Conservation (phyloP, 2,113 vertebrate genomes). For the Mesocricetus auratus region DNA sequence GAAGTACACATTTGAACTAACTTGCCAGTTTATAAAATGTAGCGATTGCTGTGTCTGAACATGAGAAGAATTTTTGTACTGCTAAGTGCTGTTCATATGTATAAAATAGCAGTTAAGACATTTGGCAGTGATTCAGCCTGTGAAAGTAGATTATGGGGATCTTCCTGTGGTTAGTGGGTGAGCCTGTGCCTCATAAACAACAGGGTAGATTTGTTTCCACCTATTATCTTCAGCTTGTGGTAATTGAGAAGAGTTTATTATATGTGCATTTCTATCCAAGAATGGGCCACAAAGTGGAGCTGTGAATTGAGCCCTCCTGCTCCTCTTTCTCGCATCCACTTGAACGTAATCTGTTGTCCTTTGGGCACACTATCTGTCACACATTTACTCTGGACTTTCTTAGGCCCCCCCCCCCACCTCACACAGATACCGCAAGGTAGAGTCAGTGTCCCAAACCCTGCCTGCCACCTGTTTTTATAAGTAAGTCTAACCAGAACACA, state of each 20-base stretch:
- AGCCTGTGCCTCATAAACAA: neutral
- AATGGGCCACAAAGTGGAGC: neutral
- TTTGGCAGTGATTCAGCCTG: neutral
- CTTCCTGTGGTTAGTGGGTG: neutral
- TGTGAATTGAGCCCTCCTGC: neutral
- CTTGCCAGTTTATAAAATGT: neutral
- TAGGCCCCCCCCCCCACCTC: fast-evolving
- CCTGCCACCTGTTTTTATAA: neutral
- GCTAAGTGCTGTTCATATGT: neutral
- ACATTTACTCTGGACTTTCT: conserved; percentile 21
- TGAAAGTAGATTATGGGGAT: neutral
- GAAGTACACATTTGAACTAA: neutral
- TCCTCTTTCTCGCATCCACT: neutral
- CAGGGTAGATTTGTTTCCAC: conserved; percentile 1
- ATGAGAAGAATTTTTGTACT: neutral
- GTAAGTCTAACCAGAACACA: neutral
- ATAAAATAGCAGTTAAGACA: conserved; percentile 14
- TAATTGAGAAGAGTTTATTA: neutral
- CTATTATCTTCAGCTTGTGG: conserved; percentile 8
- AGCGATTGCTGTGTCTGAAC: neutral
- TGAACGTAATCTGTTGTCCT: neutral
- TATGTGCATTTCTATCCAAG: neutral
- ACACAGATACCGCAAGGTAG: neutral
- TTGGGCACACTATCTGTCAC: neutral
- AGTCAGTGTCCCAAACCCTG: neutral